Evolutionary conservation across 2,888 invertebrate species (phyloP), one percentile per base, ranked within the genome.

Genomic region (Myathropa florea): DNA sequence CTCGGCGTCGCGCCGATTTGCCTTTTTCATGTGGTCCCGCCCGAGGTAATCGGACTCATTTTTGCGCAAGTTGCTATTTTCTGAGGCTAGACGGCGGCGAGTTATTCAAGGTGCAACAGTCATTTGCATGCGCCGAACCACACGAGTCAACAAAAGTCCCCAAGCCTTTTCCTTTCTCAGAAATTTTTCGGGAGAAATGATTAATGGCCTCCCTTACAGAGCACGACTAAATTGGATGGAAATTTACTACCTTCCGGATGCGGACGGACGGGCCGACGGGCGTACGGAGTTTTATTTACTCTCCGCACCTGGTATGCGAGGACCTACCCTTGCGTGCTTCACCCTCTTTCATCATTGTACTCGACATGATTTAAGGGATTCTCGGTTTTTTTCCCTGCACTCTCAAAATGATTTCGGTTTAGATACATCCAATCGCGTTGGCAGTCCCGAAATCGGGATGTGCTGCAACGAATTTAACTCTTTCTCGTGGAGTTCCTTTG

Each of bases 351-450:
- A 57, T 14, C 57, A 18, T 57, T 57, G 57, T 57, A 57, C 57
- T 57, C 57, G 57, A 57, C 24, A 57, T 57, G 57, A 57, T 57
- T 57, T 57, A 57, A 57, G 57, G 57, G 57, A 57, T 57, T 46
- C 7, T 46, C 46, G 46, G 46, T 18, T 14, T 7, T 18, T 57
- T 57, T 57, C 24, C 9, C 24, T 57, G 57, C 23, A 23, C 57
- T 24, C 57, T 23, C 24, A 24, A 46, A 57, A 57, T 57, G 57
- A 12, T 57, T 57, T 57, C 23, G 24, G 46, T 46, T 46, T 46
- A 46, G 46, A 46, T 46, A 39, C 39, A 18, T n/a, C 39, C 39
- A 39, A 39, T 39, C 39, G n/a, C n/a, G 14, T 39, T 1, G 39
- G 39, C 39, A 39, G 39, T 14, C 14, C 39, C n/a, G 39, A 4